Conservation (phyloP, 2,797 vertebrate species). For the Pteronotus mesoamericanus region DNA sequence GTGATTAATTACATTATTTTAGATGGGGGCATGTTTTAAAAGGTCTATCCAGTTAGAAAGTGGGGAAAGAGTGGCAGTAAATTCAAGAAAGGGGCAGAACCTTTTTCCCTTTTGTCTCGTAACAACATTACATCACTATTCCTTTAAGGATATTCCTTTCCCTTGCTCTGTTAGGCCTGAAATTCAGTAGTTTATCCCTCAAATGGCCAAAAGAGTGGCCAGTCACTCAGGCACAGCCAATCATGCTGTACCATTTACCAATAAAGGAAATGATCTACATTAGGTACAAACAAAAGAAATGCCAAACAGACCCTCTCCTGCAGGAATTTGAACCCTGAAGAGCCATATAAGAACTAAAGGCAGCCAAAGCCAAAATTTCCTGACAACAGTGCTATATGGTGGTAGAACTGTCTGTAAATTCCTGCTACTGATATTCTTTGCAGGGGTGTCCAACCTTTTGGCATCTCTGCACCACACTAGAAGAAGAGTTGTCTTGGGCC, state of each 20-base stretch:
- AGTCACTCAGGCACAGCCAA: neutral
- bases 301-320: neutral
- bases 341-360: neutral
- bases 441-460: no score
- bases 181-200: neutral
- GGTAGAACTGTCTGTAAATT: neutral
- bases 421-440: neutral
- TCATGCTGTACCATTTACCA: neutral
- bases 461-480: no score
- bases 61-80: neutral
- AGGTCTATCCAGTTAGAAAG: neutral
- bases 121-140: neutral
- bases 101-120: neutral
- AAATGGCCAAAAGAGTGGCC: neutral
- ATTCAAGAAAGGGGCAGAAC: neutral
- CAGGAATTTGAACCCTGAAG: neutral
- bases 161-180: neutral
- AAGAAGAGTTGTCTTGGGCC: no score
- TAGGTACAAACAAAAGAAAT: neutral
- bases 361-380: neutral
- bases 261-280: neutral
- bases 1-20: neutral
- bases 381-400: neutral
- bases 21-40: neutral
- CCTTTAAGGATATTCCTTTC: neutral